Base-by-base conservation (phyloP, 2,113 vertebrate species). In the Rafetus swinhoei region DNA sequence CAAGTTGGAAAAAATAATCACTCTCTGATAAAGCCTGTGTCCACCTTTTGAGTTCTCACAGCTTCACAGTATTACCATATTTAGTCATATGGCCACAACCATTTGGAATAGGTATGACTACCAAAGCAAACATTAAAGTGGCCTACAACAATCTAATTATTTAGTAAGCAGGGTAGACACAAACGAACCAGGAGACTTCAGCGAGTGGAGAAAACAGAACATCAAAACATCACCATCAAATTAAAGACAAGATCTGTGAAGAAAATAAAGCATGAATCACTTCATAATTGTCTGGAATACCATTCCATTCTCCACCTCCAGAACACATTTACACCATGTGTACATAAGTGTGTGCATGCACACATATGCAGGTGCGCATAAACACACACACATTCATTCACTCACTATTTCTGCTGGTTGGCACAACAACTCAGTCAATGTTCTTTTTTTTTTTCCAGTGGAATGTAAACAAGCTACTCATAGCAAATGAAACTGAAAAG, bases 261-360 rank as follows among this genome's bases (percentile, higher is more conserved):
- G 16, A 4, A 50, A 87, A 3, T 57, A 84, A 95, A 69, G 2
- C 9, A 86, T 60, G 50, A 12, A 91, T 35, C 91, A 4, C 1
- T 55, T 2, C n/a, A 79, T 57, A 60, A 9, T 6, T 81, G 72
- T 83, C 1, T 14, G n/a, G 39, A 83, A 24, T 72, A 81, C 1
- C 27, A 82, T 89, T 86, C 60, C 82, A 19, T 72, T 6, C 6
- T 81, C 93, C 82, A 12, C 3, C 1, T 85, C 45, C 2, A 85
- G 88, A 88, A 84, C 90, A 39, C 6, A 79, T 86, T 84, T 15
- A 80, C 5, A 65, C 32, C 65, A 72, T 72, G n/a, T 35, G n/a
- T 35, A 72, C 9, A 1, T 72, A 35, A 19, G 65, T n/a, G n/a
- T 6, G n/a, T 32, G 27, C 29, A 62, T 15, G 59, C 24, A 60